phyloP scores from a whole-genome alignment of 2,113 vertebrate genomes.

The Progne subis region DNA sequence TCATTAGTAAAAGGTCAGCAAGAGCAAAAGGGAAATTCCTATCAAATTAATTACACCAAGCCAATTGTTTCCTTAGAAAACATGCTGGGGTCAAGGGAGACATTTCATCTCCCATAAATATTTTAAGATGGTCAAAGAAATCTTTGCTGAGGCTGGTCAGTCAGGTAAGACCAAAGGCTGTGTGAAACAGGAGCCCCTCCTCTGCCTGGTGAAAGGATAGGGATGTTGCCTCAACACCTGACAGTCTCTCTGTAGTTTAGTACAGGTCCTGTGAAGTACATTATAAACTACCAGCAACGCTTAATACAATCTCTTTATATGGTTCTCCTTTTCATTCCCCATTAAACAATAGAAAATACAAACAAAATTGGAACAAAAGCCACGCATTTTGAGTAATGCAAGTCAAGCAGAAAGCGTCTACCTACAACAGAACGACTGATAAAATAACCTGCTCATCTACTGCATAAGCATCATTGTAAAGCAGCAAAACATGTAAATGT shows the following conservation, averaged over 20 bases:
- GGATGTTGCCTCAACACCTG: conserved; percentile 25
- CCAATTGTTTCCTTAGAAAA: not conserved
- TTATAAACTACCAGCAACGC: conserved; percentile 19
- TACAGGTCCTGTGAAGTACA: conserved; percentile 27
- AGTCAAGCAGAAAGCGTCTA: conserved; percentile 36
- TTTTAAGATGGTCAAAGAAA: not conserved
- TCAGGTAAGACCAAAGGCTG: not conserved
- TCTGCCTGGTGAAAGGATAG: not conserved
- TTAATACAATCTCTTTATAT: conserved; percentile 38
- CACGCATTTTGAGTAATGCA: conserved; percentile 59
- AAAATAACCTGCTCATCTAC: conserved; percentile 24
- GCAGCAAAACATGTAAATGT: conserved; percentile 36
- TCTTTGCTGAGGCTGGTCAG: not conserved
- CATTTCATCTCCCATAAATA: not conserved
- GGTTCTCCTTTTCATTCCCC: conserved; percentile 42
- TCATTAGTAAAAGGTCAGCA: not conserved
- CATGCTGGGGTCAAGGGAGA: not conserved
- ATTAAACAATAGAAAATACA: conserved; percentile 73
- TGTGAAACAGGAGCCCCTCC: not conserved
- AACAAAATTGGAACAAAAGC: conserved; percentile 72
- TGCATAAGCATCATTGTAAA: conserved; percentile 56
- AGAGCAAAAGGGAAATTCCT: conserved; percentile 32
- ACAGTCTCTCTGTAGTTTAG: not conserved
- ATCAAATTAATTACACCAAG: conserved; percentile 12
- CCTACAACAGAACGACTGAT: conserved; percentile 45